Evolutionary conservation across 2,113 vertebrate genomes (phyloP).

Genomic region (Mohoua ochrocephala): DNA sequence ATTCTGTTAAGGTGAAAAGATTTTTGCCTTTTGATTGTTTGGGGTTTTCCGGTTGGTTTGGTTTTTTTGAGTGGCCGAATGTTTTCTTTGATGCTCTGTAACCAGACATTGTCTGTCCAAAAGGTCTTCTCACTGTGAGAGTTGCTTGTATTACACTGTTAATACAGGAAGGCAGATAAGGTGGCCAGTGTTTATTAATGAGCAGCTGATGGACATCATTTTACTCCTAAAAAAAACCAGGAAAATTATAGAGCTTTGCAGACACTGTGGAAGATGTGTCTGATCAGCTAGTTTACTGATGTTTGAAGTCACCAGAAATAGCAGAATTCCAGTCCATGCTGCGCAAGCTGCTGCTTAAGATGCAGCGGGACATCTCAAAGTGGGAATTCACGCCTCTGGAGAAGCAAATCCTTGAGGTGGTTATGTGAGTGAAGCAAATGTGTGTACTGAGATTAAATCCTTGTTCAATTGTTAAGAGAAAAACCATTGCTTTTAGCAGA

Average conservation of each 20-base stretch:
- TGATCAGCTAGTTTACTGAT: not conserved
- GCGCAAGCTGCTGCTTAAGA: not conserved
- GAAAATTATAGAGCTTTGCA: not conserved
- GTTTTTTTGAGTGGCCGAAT: not conserved
- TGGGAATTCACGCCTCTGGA: not conserved
- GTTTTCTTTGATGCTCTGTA: not conserved
- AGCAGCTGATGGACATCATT: not conserved
- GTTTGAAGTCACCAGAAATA: not conserved
- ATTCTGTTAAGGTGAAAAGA: slow-evolving; percentile 47
- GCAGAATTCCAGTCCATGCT: not conserved
- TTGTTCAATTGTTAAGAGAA: not conserved
- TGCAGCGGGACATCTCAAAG: not conserved
- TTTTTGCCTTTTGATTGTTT: not conserved
- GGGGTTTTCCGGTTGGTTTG: not conserved
- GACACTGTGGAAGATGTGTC: not conserved
- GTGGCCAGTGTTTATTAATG: not conserved
- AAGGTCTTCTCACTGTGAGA: not conserved
- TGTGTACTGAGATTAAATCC: not conserved
- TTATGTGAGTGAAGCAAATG: not conserved
- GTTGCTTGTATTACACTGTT: not conserved
- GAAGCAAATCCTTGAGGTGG: not conserved
- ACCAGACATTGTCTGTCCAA: not conserved
- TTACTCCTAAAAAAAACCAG: not conserved
- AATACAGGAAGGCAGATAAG: not conserved
- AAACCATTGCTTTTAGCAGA: not conserved